Base-by-base conservation (phyloP, 2,888 invertebrate species). In the Trimorus sp. region DNA sequence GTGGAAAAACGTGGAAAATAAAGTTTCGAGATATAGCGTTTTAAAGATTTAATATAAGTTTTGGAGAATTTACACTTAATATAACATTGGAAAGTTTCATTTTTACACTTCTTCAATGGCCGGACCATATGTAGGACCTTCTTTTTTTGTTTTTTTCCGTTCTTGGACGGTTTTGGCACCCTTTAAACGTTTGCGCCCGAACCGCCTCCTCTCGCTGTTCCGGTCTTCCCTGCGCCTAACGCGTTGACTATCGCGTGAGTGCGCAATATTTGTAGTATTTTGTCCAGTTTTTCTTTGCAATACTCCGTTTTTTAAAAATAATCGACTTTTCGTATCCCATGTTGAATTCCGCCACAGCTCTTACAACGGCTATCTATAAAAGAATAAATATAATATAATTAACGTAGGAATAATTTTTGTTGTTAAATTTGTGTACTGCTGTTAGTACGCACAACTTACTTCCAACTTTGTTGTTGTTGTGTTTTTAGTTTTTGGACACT, bases 1-100 rank as follows among this genome's bases (percentile, higher is more conserved):
- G n/a, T n/a, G n/a, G n/a, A 70, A 70, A 60, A 69, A 69, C 15
- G 48, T 15, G 59, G 58, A 60, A 59, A 70, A 70, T 70, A 60
- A 60, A 53, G 15, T 70, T 70, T 53, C 49, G 59, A 69, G 69
- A 48, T 69, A 59, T 15, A 59, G 40, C 48, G 56, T n/a, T 68
- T 68, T 56, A 37, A 58, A 69, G 45, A 26, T 26, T 26, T 26
- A 26, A 26, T 26, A 4, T 4, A 26, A 4, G 26, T 26, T 26
- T 26, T 26, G 26, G 26, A 26, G 26, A 26, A 26, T 26, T 26
- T 26, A 26, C 26, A 26, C 38, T 66, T 26, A 38, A 66, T 40
- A 66, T 53, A 66, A 53, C 51, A 6, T 38, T 7, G 12, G n/a
- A 40, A 40, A 51, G 42, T 7, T 8, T 42, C 56, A 56, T 68